A percentile compares a stretch with the other conserved stretches of the same genome.
phyloP scores from a whole-genome alignment of 2,113 vertebrate species.

The Phyllostomus discolor region DNA sequence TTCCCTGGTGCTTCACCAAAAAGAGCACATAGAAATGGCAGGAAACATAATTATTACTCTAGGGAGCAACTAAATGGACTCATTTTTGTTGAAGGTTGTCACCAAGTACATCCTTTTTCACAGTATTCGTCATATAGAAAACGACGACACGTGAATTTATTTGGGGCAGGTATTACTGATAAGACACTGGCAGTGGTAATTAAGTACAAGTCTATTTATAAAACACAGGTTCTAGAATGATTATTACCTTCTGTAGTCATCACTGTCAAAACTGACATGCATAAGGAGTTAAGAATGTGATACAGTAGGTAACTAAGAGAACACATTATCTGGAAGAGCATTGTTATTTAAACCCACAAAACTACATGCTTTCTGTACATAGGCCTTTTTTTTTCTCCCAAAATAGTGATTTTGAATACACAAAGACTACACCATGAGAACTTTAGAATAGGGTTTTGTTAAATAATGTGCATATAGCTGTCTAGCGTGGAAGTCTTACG shows the following conservation, averaged over 20 bases:
- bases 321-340: neutral
- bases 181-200: neutral
- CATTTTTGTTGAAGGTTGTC: constrained; percentile 5
- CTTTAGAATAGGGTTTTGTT: neutral
- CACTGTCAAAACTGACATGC: constrained; percentile 18
- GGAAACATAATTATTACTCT: neutral
- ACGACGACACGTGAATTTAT: constrained; percentile 19
- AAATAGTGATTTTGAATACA: neutral
- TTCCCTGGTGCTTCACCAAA: neutral
- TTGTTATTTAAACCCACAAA: constrained; percentile 20
- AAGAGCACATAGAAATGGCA: neutral
- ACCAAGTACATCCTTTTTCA: neutral
- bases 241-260: neutral
- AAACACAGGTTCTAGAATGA: neutral
- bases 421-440: neutral
- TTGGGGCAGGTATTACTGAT: neutral
- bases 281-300: neutral
- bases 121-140: neutral
- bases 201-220: constrained; percentile 24
- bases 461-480: neutral
- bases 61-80: neutral
- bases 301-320: neutral
- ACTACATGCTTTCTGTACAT: neutral
- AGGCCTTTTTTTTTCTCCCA: neutral
- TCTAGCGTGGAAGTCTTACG: neutral